Base-by-base conservation (phyloP, 2,888 invertebrate genomes). In the Netelia fuscicornis region DNA sequence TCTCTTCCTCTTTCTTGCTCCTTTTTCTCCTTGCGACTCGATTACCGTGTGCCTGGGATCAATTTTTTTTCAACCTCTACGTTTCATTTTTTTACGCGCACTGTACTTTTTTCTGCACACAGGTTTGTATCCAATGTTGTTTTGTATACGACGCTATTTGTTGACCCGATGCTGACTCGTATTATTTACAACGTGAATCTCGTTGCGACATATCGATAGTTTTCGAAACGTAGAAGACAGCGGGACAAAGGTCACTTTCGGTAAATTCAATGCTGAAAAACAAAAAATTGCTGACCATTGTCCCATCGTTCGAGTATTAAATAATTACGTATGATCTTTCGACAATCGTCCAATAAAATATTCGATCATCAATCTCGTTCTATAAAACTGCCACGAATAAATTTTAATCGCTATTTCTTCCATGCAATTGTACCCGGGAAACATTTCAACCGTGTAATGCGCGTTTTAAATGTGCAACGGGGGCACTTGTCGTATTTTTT, bases 371-470 rank as follows among this genome's bases (percentile, higher is more conserved):
- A 6, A 8, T 48, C 48, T 48, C 11, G 48, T 62, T 62, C 23
- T n/a, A 65, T 54, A 52, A 6, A 70, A 37, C 37, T 17, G 10
- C 13, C 10, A 54, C 9, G 30, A n/a, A 70, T 9, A n/a, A 17
- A 30, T 52, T 64, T 20, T 56, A n/a, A 67, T 52, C 74, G 68
- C 44, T 56, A 81, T 76, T 56, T 64, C 65, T 56, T 65, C n/a
- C 60, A 44, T 76, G 60, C 54, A 60, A 78, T 75, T 79, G 25
- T 54, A 30, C 20, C 17, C 30, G 20, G 13, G n/a, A 75, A 58
- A 62, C 72, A 72, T 65, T 72, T 67, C 65, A 67, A 58, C 67
- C 30, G 37, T 13, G 23, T 60, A 60, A 82, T 72, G 44, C 42
- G 44, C 71, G 37, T 67, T 67, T 77, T 74, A 23, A 25, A 20